Conservation (phyloP, 2,797 vertebrate genomes). For the Dendrocincla tyrannina region DNA sequence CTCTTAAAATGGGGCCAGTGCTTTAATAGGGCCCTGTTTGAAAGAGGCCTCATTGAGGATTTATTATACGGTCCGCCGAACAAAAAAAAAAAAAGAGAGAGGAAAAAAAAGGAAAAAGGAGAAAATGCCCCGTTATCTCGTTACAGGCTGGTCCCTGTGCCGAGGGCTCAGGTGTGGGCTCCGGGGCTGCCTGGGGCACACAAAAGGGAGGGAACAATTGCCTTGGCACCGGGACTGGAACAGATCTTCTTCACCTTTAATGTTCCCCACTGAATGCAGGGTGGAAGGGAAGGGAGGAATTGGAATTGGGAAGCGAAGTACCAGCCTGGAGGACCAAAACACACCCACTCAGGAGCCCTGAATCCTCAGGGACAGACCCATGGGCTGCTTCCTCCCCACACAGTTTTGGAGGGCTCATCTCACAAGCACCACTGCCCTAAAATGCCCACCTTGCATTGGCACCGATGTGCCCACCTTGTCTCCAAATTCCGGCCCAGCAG, state of each 20-base stretch:
- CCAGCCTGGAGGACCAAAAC: not conserved
- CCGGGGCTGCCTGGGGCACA: conserved; percentile 25
- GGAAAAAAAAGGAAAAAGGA: not conserved
- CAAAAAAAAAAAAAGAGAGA: not conserved
- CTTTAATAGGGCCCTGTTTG: conserved; percentile 7
- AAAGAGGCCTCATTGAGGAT: conserved; percentile 1
- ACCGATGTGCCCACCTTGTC: fast-evolving
- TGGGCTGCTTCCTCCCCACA: not conserved
- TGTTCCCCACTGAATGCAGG: not conserved
- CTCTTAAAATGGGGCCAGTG: not conserved
- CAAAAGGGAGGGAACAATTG: conserved; percentile 34
- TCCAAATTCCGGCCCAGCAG: not conserved
- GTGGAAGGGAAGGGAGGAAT: not conserved
- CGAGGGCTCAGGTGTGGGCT: conserved; percentile 47
- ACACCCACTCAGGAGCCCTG: fast-evolving
- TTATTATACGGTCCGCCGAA: not conserved
- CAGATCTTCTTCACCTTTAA: not conserved
- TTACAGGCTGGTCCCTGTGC: not conserved
- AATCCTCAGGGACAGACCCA: not conserved
- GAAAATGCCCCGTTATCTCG: not conserved
- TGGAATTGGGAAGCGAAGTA: not conserved
- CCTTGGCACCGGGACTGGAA: not conserved
- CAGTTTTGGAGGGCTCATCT: not conserved
- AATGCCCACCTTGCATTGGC: fast-evolving
- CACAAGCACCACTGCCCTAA: not conserved